phyloP scores from a whole-genome alignment of 1,140 invertebrate genomes.

The Drosophila murphyi region DNA sequence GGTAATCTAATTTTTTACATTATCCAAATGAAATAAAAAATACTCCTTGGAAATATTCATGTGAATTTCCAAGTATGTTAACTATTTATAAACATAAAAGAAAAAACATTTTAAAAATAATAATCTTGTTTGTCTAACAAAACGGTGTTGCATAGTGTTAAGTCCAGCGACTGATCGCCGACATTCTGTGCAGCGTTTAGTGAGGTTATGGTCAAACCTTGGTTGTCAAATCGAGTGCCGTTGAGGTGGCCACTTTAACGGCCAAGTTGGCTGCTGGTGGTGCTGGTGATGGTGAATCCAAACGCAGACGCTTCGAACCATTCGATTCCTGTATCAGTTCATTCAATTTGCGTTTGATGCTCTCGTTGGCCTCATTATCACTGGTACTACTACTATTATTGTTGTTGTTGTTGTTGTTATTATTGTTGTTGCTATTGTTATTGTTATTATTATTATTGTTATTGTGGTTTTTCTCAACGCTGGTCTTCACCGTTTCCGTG shows the following conservation, averaged over 20 bases:
- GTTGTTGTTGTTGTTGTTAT: constrained; percentile 55
- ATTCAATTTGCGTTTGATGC: constrained; percentile 78
- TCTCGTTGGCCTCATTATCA: constrained; percentile 70
- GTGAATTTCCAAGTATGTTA: too few species aligned
- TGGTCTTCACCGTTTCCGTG: constrained; percentile 55
- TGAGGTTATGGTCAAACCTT: constrained; percentile 74
- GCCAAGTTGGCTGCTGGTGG: constrained; percentile 72
- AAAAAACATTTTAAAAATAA: not conserved
- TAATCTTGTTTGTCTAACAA: not conserved
- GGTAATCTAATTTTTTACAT: not conserved
- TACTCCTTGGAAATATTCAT: too few species aligned
- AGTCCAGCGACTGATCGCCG: constrained; percentile 8
- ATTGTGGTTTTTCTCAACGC: constrained; percentile 58
- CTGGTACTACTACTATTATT: constrained; percentile 59
- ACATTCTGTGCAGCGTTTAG: constrained; percentile 14
- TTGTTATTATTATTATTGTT: constrained; percentile 61
- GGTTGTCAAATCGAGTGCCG: constrained; percentile 89
- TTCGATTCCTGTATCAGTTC: constrained; percentile 84
- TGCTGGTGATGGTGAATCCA: constrained; percentile 85
- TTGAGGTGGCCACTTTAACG: constrained; percentile 71
- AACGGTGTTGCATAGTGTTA: constrained; percentile 34
- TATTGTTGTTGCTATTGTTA: constrained; percentile 66
- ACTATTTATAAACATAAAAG: too few species aligned
- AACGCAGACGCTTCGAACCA: constrained; percentile 70
- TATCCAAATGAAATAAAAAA: too few species aligned